Conservation (phyloP, 2,113 vertebrate species). For the Sarotherodon lohbergeri region DNA sequence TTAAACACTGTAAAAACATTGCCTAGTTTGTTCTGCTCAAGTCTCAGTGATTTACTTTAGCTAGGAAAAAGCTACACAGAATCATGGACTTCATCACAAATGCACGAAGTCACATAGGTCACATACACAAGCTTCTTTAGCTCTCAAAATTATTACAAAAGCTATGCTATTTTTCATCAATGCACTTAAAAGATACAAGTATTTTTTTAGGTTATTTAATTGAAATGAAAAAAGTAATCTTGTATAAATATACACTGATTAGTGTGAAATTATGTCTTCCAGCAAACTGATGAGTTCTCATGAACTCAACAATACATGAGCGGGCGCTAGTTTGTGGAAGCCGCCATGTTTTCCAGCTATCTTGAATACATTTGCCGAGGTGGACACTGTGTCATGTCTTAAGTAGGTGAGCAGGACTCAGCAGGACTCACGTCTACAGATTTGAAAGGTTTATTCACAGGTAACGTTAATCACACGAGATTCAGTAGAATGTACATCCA, state of each 20-base stretch:
- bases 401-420: background rate
- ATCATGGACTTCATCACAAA: background rate
- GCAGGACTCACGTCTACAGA: rapidly evolving
- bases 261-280: background rate
- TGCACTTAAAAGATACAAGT: background rate
- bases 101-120: background rate
- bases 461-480: no score
- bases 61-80: background rate
- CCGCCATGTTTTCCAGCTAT: background rate
- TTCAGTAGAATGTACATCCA: background rate
- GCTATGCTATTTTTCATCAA: rapidly evolving
- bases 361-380: background rate
- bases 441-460: no score
- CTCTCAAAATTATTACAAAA: background rate
- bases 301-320: background rate
- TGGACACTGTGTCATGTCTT: background rate
- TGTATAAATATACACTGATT: background rate
- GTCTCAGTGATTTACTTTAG: background rate
- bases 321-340: background rate
- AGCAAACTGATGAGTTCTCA: background rate
- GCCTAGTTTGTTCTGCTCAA: background rate
- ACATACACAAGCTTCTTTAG: background rate
- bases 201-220: background rate
- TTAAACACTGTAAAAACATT: background rate
- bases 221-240: background rate